These are phyloP conservation scores for Nycticebus coucang DNA, from an alignment of 2,113 vertebrate species.

Conservation along the genomic window DNA sequence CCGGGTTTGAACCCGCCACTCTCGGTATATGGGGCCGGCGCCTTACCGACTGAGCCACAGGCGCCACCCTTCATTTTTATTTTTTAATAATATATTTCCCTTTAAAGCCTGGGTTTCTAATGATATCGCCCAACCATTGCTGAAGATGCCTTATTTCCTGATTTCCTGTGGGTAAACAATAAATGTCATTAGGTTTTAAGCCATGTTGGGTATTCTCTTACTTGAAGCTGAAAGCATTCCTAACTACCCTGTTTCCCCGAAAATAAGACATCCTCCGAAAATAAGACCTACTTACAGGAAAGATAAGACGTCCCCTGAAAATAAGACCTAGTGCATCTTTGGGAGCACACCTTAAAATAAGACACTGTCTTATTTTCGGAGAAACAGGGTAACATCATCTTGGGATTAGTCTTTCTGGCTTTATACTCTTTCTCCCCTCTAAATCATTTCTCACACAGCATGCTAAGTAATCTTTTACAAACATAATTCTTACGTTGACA, in stretches of 20 bases:
- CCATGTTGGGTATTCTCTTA: background rate
- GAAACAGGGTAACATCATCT: background rate
- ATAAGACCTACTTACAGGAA: no score
- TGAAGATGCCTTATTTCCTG: background rate
- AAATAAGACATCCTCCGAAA: no score
- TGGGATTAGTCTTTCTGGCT: background rate
- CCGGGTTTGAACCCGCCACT: no score
- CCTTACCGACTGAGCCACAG: no score
- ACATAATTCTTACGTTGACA: background rate
- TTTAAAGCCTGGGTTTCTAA: background rate
- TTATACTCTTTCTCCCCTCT: background rate
- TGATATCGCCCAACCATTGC: background rate
- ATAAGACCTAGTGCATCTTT: no score
- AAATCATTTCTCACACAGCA: background rate
- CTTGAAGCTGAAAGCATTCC: background rate
- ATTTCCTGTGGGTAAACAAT: constrained; percentile 33
- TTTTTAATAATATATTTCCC: no score
- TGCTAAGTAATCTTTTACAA: background rate
- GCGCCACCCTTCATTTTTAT: no score
- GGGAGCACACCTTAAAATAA: no score
- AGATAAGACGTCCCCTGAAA: no score
- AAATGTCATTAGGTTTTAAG: background rate
- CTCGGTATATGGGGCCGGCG: no score
- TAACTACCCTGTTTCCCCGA: no score
- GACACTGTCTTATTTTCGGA: no score